Conservation (phyloP, 2,113 vertebrate genomes). For the Dasyurus viverrinus region DNA sequence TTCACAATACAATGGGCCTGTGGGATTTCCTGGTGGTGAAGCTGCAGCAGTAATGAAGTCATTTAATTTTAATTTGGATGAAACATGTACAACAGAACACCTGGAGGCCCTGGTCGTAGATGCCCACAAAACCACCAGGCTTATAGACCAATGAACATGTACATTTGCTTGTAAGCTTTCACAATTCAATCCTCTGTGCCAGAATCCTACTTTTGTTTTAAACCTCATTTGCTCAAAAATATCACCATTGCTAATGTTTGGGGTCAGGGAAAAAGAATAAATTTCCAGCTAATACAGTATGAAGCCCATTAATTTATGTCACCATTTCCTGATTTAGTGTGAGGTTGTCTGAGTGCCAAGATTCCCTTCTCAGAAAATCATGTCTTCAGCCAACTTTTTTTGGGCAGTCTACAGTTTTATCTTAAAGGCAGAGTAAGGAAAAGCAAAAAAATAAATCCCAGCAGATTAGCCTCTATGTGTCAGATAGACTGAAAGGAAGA, state of each 20-base stretch:
- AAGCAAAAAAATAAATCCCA: conserved; percentile 51
- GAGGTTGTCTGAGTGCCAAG: neutral
- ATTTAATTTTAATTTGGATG: conserved; percentile 74
- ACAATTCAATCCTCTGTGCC: neutral
- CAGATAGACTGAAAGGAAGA: neutral
- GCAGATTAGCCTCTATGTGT: neutral
- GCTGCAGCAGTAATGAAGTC: conserved; percentile 69
- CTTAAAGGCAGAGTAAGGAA: conserved; percentile 44
- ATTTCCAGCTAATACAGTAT: neutral
- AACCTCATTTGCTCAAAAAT: conserved; percentile 23
- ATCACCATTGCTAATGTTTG: neutral
- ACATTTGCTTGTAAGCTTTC: conserved; percentile 56
- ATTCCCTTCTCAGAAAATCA: neutral
- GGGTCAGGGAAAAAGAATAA: neutral
- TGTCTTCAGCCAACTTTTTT: conserved; percentile 35
- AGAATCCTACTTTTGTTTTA: conserved; percentile 29
- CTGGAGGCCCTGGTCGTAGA: neutral
- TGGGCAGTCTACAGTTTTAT: neutral
- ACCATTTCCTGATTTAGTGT: neutral
- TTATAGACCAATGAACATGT: conserved; percentile 55
- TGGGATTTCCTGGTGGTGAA: conserved; percentile 62
- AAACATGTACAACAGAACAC: conserved; percentile 7
- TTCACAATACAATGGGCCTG: conserved; percentile 66
- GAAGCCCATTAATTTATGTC: neutral
- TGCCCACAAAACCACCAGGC: conserved; percentile 3